Conservation (phyloP, 2,113 vertebrate genomes). For the Gallinago jamesoni region DNA sequence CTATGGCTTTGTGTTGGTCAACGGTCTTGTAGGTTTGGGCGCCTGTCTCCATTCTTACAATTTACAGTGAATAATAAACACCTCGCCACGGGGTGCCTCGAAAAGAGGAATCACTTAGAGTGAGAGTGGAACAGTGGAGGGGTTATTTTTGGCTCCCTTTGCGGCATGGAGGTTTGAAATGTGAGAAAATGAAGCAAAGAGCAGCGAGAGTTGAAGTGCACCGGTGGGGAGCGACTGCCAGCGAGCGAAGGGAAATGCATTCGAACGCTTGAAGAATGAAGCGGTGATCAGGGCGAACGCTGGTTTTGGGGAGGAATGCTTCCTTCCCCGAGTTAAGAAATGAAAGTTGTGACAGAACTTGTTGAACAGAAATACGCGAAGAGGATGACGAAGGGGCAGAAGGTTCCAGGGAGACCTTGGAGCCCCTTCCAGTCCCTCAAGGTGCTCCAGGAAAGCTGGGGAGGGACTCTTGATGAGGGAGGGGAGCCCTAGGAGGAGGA, state of each 20-base stretch:
- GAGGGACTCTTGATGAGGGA: too few relatives aligned
- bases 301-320: background rate
- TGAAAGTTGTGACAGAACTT: background rate
- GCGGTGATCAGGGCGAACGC: accelerated
- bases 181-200: background rate
- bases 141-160: background rate
- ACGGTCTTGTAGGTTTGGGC: background rate
- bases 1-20: background rate
- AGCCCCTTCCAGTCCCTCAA: too few relatives aligned
- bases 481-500: too few relatives aligned
- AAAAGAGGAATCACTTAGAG: background rate
- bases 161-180: background rate
- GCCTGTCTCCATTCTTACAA: background rate
- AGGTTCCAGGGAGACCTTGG: too few relatives aligned
- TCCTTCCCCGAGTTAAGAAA: background rate
- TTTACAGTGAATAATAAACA: background rate
- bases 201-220: background rate
- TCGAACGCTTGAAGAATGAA: background rate
- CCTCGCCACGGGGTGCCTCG: background rate
- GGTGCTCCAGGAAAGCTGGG: too few relatives aligned
- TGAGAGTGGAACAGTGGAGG: background rate
- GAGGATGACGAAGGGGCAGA: background rate
- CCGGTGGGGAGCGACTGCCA: background rate
- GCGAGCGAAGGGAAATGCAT: accelerated
- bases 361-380: background rate